Evolutionary conservation across 2,888 invertebrate genomes (phyloP).

Genomic region (Cylindroiulus punctatus): DNA sequence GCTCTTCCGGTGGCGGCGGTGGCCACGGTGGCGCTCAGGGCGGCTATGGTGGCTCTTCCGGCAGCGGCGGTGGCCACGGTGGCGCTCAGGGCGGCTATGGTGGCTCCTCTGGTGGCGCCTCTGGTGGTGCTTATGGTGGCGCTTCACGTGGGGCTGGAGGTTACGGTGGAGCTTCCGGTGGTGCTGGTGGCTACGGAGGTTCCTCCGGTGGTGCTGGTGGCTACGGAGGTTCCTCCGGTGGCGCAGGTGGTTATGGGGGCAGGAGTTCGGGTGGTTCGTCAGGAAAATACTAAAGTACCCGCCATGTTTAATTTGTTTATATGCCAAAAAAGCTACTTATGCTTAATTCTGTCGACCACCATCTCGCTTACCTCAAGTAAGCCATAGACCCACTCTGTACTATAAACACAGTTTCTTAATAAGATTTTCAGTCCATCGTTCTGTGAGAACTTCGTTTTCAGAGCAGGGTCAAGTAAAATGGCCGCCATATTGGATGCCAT

Average conservation of each 20-base stretch:
- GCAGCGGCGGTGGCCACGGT: not conserved
- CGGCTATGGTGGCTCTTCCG: no score
- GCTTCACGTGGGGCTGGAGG: conserved; percentile 42
- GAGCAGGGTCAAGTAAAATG: not conserved
- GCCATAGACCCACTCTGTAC: not conserved
- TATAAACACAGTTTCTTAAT: not conserved
- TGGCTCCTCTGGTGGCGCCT: conserved; percentile 43
- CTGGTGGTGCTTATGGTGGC: conserved; percentile 23
- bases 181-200: conserved; percentile 46
- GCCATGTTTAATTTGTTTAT: not conserved
- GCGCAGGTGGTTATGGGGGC: conserved; percentile 38
- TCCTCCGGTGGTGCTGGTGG: conserved; percentile 43
- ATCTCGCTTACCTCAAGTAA: not conserved
- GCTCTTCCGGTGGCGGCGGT: conserved; percentile 19
- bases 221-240: not conserved
- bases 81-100: conserved; percentile 10
- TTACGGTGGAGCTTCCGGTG: conserved; percentile 29
- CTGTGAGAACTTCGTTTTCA: not conserved
- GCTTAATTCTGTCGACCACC: conserved; percentile 16
- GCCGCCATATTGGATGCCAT: conserved; percentile 29
- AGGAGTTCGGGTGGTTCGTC: conserved; percentile 15
- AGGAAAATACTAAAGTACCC: conserved; percentile 25
- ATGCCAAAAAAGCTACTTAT: not conserved
- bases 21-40: no score
- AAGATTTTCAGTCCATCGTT: not conserved